Evolutionary conservation across 2,888 invertebrate genomes (phyloP).

Genomic region (Apomyelois bistriatella): DNA sequence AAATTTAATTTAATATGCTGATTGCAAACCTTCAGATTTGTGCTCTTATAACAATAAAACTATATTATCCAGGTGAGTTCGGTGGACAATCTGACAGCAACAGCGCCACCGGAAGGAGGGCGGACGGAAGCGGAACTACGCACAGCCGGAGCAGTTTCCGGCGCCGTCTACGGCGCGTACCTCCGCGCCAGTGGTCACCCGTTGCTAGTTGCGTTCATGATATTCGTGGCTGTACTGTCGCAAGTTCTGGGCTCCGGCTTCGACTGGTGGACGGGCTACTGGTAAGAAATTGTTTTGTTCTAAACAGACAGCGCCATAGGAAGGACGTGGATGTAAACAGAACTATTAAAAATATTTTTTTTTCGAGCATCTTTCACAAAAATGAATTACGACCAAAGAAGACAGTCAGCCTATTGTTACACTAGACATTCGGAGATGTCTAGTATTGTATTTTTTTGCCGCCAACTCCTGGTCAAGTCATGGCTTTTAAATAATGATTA

Average conservation of each 20-base stretch:
- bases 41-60: too few species aligned
- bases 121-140: conserved; percentile 79
- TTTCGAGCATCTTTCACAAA: too few species aligned
- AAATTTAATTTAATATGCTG: too few species aligned
- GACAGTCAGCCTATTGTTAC: too few species aligned
- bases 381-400: too few species aligned
- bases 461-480: too few species aligned
- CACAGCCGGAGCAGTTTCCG: conserved; percentile 82
- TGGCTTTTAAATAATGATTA: too few species aligned
- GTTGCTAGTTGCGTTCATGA: conserved; percentile 78
- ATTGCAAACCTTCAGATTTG: too few species aligned
- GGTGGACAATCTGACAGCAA: conserved; percentile 74
- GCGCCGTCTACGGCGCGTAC: conserved; percentile 83
- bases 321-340: too few species aligned
- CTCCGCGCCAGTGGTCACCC: conserved; percentile 85
- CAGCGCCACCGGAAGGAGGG: conserved; percentile 71
- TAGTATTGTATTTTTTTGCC: too few species aligned
- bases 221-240: conserved; percentile 82
- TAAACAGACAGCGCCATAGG: not conserved
- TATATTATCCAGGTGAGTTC: conserved; percentile 68
- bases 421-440: too few species aligned
- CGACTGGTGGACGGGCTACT: conserved; percentile 89
- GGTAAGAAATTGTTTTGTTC: conserved; percentile 67
- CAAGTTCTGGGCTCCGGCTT: conserved; percentile 86
- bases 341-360: too few species aligned